phyloP scores from a whole-genome alignment of 1,140 invertebrate species.

The Orchesella cincta region DNA sequence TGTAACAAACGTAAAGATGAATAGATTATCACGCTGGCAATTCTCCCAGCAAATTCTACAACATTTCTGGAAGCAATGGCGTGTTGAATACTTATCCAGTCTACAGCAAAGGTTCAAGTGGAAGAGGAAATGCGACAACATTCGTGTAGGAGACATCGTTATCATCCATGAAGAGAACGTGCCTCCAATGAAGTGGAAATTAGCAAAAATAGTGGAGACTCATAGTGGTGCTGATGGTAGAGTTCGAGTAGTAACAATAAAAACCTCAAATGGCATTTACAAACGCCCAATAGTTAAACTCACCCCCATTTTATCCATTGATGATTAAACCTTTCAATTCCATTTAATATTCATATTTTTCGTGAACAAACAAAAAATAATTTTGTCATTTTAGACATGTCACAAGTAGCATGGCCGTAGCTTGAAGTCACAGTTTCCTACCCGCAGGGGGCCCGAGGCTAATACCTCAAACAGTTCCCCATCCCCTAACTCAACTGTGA shows the following conservation, averaged over 20 bases:
- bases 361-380: no score
- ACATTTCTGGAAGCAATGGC: conserved; percentile 34
- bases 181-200: conserved; percentile 52
- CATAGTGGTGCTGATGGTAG: conserved; percentile 50
- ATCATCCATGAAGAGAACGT: conserved; percentile 49
- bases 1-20: neutral
- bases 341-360: neutral
- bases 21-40: conserved; percentile 23
- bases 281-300: neutral
- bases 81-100: conserved; percentile 21
- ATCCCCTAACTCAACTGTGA: no score
- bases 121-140: conserved; percentile 31
- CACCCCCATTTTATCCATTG: neutral
- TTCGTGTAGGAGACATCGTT: conserved; percentile 38
- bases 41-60: conserved; percentile 9
- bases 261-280: neutral
- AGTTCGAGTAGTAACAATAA: conserved; percentile 47
- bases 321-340: neutral
- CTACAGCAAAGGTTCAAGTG: conserved; percentile 38
- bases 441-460: no score
- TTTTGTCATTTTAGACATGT: no score
- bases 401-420: no score
- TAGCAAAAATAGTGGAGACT: conserved; percentile 52
- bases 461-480: no score
- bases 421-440: no score